Conservation (phyloP, 2,113 vertebrate genomes). For the Leptobrachium leishanense region DNA sequence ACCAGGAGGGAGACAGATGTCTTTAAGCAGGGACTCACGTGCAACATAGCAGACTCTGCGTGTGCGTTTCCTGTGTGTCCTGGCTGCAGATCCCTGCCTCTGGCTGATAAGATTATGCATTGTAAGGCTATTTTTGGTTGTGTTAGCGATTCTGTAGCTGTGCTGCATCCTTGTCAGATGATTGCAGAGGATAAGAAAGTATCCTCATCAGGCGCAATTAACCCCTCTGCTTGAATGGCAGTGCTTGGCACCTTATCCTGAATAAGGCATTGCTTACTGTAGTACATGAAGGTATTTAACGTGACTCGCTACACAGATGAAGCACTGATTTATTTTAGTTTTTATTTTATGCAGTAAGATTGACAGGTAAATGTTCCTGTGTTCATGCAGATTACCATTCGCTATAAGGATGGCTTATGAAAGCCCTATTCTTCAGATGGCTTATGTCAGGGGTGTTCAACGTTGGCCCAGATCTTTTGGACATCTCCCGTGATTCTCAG, state of each 20-base stretch:
- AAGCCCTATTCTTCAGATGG: no score
- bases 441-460: no score
- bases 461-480: no score
- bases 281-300: no score
- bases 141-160: conserved; percentile 38
- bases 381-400: no score
- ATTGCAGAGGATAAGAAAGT: conserved; percentile 39
- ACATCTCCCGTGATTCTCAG: no score
- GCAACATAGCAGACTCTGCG: conserved; percentile 23
- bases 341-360: no score
- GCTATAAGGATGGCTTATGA: no score
- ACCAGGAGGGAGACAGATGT: conserved; percentile 7
- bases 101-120: conserved; percentile 49
- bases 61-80: conserved; percentile 39
- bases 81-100: conserved; percentile 36
- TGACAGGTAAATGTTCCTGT: no score
- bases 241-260: background rate
- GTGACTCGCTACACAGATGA: no score
- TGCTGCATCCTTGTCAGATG: conserved; percentile 42
- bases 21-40: conserved; percentile 22
- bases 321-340: no score
- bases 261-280: background rate
- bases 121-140: conserved; percentile 47
- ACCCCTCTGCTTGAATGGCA: conserved; percentile 10
- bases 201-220: conserved; percentile 28